These are phyloP conservation scores for Mamestra configurata DNA, from an alignment of 1,140 invertebrate species.

Conservation along the genomic window DNA sequence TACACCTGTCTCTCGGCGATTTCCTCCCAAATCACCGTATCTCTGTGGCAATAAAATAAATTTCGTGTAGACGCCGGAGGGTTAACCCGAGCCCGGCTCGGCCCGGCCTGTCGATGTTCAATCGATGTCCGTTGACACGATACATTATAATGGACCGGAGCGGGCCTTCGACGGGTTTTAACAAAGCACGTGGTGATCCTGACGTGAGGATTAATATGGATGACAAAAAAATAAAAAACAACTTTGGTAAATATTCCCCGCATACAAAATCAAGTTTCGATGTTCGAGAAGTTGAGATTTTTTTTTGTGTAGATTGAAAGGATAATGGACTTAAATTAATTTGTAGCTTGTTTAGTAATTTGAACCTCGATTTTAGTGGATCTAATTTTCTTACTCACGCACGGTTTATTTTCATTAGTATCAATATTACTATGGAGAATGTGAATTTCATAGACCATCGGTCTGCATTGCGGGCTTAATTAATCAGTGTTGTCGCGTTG, in stretches of 20 bases:
- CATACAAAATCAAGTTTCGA: constrained; percentile 75
- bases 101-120: constrained; percentile 80
- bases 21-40: constrained; percentile 85
- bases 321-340: constrained; percentile 70
- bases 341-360: constrained; percentile 67
- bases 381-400: constrained; percentile 48
- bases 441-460: constrained; percentile 71
- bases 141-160: constrained; percentile 85
- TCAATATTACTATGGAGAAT: constrained; percentile 33
- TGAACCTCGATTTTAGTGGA: constrained; percentile 49
- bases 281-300: constrained; percentile 59
- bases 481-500: constrained; percentile 74
- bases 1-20: constrained; percentile 85
- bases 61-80: constrained; percentile 84
- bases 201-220: constrained; percentile 85
- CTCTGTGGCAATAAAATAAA: constrained; percentile 86
- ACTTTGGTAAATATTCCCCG: constrained; percentile 69
- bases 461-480: constrained; percentile 72
- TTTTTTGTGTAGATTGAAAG: constrained; percentile 67
- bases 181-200: constrained; percentile 84
- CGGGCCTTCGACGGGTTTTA: constrained; percentile 79
- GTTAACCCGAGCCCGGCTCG: constrained; percentile 72
- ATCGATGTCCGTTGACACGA: constrained; percentile 85
- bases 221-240: constrained; percentile 76
- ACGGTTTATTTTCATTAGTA: constrained; percentile 41